Base-by-base conservation (phyloP, 2,888 invertebrate species). In the Drosophila paranaensis region DNA sequence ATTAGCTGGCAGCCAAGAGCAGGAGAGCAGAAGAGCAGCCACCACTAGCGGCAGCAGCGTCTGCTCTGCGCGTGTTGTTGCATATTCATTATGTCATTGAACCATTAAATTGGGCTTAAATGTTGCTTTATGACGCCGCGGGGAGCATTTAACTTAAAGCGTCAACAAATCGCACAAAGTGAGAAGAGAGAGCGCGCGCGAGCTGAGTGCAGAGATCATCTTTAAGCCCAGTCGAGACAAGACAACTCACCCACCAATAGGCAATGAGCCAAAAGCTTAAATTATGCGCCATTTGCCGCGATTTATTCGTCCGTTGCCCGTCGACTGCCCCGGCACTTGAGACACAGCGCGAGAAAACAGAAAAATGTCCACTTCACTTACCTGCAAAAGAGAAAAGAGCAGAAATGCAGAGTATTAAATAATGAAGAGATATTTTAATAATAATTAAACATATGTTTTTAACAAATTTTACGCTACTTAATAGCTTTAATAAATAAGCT, bases 21-120 rank as follows among this genome's bases (percentile, higher is more conserved):
- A 27, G 25, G 10, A 35, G 35, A n/a, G 6, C 43, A 30, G 40
- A 27, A 39, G 40, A 42, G 42, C 30, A 16, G 42, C 33, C 10
- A 14, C 45, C 2, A 43, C 30, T 8, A 20, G 51, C 58, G 3
- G 58, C 43, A 8, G 20, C 51, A 33, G 56, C 43, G 13, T 65
- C 65, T 53, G 64, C 74, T 70, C 54, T 66, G 71, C 56, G 71
- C 63, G 63, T 50, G 33, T 50, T 50, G 50, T 87, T 86, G 84
- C 84, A 88, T 88, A 90, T 90, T 90, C 89, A 90, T 90, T 89
- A 90, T 90, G 89, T 85, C 90, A 90, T 90, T 90, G 90, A 90
- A 90, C 89, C 88, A 85, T 89, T 89, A 85, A 90, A 90, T 86
- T 89, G 81, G 77, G 71, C 83, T 89, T 90, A 90, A 89, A 78